A percentile compares a stretch with the other conserved stretches of the same genome.
Conservation (phyloP, 53 echinoderm and acorn worm genomes). For the Holothuria leucospilota region DNA sequence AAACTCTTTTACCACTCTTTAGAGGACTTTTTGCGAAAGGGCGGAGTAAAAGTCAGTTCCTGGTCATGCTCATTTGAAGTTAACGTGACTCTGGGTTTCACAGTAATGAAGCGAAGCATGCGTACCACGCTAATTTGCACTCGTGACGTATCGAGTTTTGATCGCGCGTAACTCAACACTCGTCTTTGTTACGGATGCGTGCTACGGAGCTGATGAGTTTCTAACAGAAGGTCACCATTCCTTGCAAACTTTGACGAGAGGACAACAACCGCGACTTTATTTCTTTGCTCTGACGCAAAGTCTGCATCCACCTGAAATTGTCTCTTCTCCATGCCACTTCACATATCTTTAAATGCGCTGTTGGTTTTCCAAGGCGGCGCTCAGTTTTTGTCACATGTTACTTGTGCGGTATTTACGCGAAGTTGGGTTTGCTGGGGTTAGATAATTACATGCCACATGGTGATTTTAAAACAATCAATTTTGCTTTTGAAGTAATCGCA, state of each 20-base stretch:
- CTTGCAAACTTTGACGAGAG: conserved; percentile 26
- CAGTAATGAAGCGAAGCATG: conserved; percentile 38
- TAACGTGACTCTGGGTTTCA: conserved; percentile 31
- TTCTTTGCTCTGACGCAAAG: no score
- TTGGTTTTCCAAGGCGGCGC: no score
- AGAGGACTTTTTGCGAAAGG: conserved; percentile 23
- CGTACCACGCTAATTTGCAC: conserved; percentile 44
- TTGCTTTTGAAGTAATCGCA: no score
- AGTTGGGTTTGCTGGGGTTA: no score
- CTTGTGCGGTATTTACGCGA: no score
- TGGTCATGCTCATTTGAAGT: conserved; percentile 42
- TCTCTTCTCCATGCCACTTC: no score
- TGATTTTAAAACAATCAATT: no score
- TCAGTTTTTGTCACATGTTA: no score
- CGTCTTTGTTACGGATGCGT: conserved; percentile 25
- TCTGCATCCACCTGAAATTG: no score
- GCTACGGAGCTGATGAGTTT: conserved; percentile 5
- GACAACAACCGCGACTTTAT: conserved; percentile 21
- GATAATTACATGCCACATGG: no score
- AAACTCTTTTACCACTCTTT: conserved; percentile 22
- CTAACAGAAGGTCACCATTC: conserved; percentile 14
- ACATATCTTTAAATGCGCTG: no score
- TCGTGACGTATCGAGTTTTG: conserved; percentile 27
- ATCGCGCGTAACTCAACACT: conserved; percentile 32
- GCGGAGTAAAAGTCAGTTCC: conserved; percentile 26